phyloP scores from a whole-genome alignment of 2,797 vertebrate species.

The Dromococcyx pavoninus region DNA sequence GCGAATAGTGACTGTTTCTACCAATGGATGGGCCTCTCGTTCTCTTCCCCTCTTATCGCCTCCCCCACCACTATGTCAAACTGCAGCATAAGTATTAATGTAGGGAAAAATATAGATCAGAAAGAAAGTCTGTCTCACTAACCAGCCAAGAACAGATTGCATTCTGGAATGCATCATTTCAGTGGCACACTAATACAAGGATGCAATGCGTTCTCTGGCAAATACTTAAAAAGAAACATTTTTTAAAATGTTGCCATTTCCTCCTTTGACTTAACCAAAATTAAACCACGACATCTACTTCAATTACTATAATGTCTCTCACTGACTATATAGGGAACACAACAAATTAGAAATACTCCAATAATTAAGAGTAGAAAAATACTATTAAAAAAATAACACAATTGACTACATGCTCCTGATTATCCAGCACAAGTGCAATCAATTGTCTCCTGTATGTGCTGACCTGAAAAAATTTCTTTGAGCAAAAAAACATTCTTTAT shows the following conservation, averaged over 20 bases:
- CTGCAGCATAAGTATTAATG: background rate
- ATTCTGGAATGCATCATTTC: background rate
- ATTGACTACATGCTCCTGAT: constrained; percentile 47
- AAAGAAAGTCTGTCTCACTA: background rate
- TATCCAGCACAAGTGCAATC: constrained; percentile 32
- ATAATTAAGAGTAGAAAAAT: background rate
- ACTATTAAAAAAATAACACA: constrained; percentile 50
- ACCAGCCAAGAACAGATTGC: background rate
- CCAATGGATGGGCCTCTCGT: no score
- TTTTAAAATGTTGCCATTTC: background rate
- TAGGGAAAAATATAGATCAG: background rate
- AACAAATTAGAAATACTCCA: background rate
- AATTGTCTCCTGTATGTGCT: background rate
- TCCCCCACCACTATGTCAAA: background rate
- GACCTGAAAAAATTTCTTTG: background rate
- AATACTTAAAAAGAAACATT: background rate
- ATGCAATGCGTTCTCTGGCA: background rate
- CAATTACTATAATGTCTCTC: background rate
- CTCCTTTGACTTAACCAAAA: background rate
- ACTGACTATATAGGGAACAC: background rate
- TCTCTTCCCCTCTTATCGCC: background rate
- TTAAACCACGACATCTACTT: background rate
- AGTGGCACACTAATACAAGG: background rate
- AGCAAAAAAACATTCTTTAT: background rate
- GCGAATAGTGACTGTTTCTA: background rate